Base-by-base conservation (phyloP, 2,797 vertebrate genomes). In the Poeciliopsis infans region DNA sequence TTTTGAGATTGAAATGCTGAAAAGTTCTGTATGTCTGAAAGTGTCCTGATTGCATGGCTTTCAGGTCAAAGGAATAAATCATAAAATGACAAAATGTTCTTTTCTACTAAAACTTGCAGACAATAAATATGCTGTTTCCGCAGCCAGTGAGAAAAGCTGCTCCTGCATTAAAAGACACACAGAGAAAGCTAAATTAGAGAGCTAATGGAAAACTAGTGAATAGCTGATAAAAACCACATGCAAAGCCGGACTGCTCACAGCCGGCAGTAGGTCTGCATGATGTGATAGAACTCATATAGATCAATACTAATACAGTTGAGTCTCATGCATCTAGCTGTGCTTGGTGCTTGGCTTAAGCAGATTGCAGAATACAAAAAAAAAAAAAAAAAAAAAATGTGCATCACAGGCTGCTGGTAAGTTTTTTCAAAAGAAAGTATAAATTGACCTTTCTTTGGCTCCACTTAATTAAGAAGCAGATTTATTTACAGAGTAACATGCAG, bases 251-350 rank as follows among this genome's bases (percentile, higher is more conserved):
- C 75, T 72, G 33, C 11, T 33, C 78, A 71, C 82, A 79, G 83
- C 55, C 3, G 74, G 69, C 81, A 73, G 80, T 28, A 68, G 45
- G 86, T 82, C 86, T 75, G 85, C 80, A 75, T 80, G 81, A 85
- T 84, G 84, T 85, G 81, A 88, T 89, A 85, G 74, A 91, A 90
- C 83, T 90, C 81, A 15, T 49, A 86, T 77, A 80, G 87, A 91
- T 93, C 91, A 76, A 92, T 91, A 87, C 85, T 92, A 90, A 92
- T 86, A 69, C 85, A 76, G 82, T 87, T 75, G 77, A 82, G 85
- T 53, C 72, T 83, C 79, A 86, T 86, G 79, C 85, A 88, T 91
- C 83, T 84, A 83, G 84, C 51, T 72, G 81, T 5, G 79, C 81
- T 57, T 78, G 69, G 71, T 16, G 47, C 77, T 83, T 78, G 79